phyloP scores from a whole-genome alignment of 2,113 vertebrate species.

The Terrapene triunguis region DNA sequence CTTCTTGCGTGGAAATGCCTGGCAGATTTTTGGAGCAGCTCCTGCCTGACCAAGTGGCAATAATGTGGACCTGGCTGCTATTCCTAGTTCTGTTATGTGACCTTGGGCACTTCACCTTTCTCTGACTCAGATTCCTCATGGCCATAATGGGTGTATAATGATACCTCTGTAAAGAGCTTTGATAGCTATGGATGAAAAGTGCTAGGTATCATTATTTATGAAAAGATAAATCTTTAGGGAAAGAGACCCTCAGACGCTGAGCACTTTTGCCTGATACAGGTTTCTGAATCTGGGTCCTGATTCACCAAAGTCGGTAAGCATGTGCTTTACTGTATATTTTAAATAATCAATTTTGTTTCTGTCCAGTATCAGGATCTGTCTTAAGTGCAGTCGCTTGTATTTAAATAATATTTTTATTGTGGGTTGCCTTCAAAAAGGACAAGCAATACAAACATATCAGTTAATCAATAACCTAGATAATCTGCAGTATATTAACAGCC shows the following conservation, averaged over 20 bases:
- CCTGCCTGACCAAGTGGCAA: constrained; percentile 30
- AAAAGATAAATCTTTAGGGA: neutral
- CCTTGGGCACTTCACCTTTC: neutral
- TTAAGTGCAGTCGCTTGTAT: rapidly evolving
- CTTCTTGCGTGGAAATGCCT: neutral
- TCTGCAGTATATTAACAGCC: constrained; percentile 32
- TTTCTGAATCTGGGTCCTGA: neutral
- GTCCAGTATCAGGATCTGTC: neutral
- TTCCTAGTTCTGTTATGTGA: constrained; percentile 23
- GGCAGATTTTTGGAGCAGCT: constrained; percentile 13
- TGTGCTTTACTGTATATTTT: neutral
- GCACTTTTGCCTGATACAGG: constrained; percentile 6
- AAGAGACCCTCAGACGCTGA: neutral
- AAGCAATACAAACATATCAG: neutral
- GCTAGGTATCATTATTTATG: neutral
- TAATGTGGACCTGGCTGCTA: constrained; percentile 42
- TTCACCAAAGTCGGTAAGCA: neutral
- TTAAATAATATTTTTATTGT: neutral
- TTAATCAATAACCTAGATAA: constrained; percentile 35
- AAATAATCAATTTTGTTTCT: neutral
- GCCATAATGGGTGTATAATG: neutral
- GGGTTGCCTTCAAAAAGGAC: neutral
- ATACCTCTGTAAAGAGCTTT: neutral
- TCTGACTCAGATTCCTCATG: neutral
- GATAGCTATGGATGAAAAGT: neutral